A percentile compares a stretch with the other conserved stretches of the same genome.
Evolutionary conservation across 2,797 vertebrate genomes (phyloP).

Genomic region (Neomorphus geoffroyi): DNA sequence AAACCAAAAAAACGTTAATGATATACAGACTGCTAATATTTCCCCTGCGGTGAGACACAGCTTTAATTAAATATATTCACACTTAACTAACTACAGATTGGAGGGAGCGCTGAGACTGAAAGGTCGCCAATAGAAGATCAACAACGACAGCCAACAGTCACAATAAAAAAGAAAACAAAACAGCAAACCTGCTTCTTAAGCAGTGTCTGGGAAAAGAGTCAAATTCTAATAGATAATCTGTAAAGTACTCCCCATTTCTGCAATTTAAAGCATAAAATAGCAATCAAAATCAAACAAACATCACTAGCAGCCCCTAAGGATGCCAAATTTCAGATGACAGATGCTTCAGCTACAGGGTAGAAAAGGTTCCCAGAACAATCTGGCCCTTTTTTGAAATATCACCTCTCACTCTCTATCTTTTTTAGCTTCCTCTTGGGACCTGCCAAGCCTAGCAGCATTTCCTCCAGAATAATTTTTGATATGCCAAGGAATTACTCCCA

Average conservation of each 20-base stretch:
- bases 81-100: conserved; percentile 30
- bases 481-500: conserved; percentile 14
- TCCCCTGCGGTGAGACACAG: neutral
- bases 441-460: conserved; percentile 26
- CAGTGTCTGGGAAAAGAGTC: neutral
- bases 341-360: neutral
- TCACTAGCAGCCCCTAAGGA: neutral
- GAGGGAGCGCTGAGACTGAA: neutral
- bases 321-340: neutral
- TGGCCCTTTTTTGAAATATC: neutral
- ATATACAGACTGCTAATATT: neutral
- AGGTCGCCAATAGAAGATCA: neutral
- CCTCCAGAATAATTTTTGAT: conserved; percentile 1
- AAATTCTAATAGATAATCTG: conserved; percentile 1
- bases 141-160: neutral
- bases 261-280: neutral
- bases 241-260: neutral
- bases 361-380: neutral
- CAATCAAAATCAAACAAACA: neutral
- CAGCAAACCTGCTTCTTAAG: neutral
- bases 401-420: neutral
- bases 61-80: conserved; percentile 49
- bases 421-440: conserved; percentile 12
- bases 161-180: neutral
- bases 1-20: neutral